A percentile compares a stretch with the other conserved stretches of the same genome.
Evolutionary conservation across 2,797 vertebrate genomes (phyloP).

Genomic region (Neostethus bicornis): DNA sequence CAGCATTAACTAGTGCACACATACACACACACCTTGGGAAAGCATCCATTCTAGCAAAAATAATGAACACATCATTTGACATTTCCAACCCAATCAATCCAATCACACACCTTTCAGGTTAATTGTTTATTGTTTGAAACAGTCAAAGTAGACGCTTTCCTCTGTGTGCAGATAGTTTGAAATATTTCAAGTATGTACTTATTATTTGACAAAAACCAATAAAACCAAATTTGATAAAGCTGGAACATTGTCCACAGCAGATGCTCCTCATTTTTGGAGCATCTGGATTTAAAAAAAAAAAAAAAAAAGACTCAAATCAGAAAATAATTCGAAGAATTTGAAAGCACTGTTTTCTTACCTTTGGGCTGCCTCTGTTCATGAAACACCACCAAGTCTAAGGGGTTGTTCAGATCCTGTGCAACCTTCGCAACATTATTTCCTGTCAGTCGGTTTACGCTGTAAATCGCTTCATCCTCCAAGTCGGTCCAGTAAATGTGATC

Average conservation of each 20-base stretch:
- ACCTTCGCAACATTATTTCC: conserved; percentile 87
- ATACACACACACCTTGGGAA: conserved; percentile 16
- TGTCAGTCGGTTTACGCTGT: conserved; percentile 91
- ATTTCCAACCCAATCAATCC: conserved; percentile 10
- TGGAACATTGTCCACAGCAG: background rate
- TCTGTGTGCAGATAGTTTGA: conserved; percentile 11
- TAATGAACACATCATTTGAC: conserved; percentile 22
- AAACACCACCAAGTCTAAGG: conserved; percentile 94
- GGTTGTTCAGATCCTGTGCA: conserved; percentile 95
- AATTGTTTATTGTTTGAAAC: conserved; percentile 23
- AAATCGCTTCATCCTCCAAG: conserved; percentile 93
- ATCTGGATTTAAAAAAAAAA: background rate
- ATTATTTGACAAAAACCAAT: background rate
- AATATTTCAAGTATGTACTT: conserved; percentile 4
- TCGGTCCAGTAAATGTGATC: conserved; percentile 97
- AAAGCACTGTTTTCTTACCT: conserved; percentile 74
- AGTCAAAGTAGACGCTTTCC: conserved; percentile 14
- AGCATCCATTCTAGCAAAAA: conserved; percentile 6
- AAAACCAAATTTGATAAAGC: background rate
- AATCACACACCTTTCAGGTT: conserved; percentile 33
- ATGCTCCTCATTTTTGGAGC: background rate
- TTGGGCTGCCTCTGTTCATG: conserved; percentile 94
- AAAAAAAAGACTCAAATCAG: background rate
- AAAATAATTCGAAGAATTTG: background rate
- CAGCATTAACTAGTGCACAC: background rate